Evolutionary conservation across 2,113 vertebrate genomes (phyloP).

Genomic region (Panurus biarmicus): DNA sequence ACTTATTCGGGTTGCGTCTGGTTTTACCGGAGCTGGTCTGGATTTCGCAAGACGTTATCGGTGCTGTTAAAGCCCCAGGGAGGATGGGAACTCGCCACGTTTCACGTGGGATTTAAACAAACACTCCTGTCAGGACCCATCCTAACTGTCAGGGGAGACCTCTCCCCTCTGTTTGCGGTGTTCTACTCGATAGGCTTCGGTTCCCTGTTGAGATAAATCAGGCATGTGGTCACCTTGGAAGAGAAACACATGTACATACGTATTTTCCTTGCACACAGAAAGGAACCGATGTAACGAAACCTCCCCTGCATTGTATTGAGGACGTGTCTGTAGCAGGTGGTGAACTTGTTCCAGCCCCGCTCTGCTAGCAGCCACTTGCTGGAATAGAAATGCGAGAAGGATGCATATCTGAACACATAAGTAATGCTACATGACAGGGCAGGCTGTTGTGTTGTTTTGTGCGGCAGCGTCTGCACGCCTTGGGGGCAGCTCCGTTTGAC

Average conservation of each 20-base stretch:
- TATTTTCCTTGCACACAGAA: rapidly evolving
- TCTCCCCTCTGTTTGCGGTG: not conserved
- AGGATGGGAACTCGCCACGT: rapidly evolving
- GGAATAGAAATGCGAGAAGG: slow-evolving; percentile 49
- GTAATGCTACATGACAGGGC: slow-evolving; percentile 47
- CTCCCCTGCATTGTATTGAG: not conserved
- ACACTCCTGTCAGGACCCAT: not conserved
- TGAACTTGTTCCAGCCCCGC: not conserved
- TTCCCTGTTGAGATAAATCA: not conserved
- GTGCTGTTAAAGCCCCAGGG: not conserved
- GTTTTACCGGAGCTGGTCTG: not conserved
- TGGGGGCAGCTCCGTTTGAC: not conserved
- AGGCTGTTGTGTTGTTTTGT: slow-evolving; percentile 1
- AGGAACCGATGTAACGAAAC: not conserved
- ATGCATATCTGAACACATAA: slow-evolving; percentile 35
- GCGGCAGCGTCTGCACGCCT: not conserved
- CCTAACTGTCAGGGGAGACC: not conserved
- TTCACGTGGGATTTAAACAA: not conserved
- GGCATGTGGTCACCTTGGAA: not conserved
- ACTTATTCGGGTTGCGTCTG: rapidly evolving
- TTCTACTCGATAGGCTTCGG: not conserved
- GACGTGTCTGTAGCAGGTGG: slow-evolving; percentile 16
- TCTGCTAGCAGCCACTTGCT: slow-evolving; percentile 48
- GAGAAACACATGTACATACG: rapidly evolving
- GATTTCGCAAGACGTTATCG: not conserved